These are phyloP conservation scores for Octomys mimax DNA, from an alignment of 2,797 vertebrate genomes.

Conservation along the genomic window DNA sequence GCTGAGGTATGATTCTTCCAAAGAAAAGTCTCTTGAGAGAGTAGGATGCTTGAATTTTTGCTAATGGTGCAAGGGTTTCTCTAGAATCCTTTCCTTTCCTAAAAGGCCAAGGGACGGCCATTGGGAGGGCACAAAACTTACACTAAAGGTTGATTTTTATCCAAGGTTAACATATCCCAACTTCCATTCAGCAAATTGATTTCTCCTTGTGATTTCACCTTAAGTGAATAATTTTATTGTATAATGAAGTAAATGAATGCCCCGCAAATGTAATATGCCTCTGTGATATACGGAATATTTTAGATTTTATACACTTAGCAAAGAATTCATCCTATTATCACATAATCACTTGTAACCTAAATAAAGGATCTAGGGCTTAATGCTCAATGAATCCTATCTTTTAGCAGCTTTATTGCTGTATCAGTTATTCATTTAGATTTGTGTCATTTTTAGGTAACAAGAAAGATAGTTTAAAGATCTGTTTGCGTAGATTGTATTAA, in stretches of 20 bases:
- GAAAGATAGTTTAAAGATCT: slow-evolving; percentile 85
- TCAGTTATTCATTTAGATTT: slow-evolving; percentile 88
- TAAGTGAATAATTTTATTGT: slow-evolving; percentile 79
- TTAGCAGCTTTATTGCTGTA: slow-evolving; percentile 86
- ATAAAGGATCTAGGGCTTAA: slow-evolving; percentile 85
- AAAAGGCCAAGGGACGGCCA: slow-evolving; percentile 62
- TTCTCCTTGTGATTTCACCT: slow-evolving; percentile 85
- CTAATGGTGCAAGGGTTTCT: slow-evolving; percentile 59
- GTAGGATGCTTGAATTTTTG: slow-evolving; percentile 61
- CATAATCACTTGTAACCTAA: slow-evolving; percentile 86
- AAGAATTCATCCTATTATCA: slow-evolving; percentile 88
- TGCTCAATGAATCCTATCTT: slow-evolving; percentile 87
- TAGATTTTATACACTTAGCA: slow-evolving; percentile 87
- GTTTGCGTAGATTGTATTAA: slow-evolving; percentile 84
- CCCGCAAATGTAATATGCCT: slow-evolving; percentile 82
- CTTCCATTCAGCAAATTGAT: slow-evolving; percentile 76
- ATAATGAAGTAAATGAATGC: slow-evolving; percentile 83
- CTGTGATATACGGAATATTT: slow-evolving; percentile 85
- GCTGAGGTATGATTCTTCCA: neutral
- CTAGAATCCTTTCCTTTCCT: slow-evolving; percentile 49
- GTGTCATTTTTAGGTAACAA: slow-evolving; percentile 83
- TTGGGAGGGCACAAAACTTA: slow-evolving; percentile 65
- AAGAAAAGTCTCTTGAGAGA: slow-evolving; percentile 1
- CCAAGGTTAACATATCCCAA: slow-evolving; percentile 66
- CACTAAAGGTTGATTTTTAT: slow-evolving; percentile 74